Evolutionary conservation across 2,797 vertebrate genomes (phyloP), one percentile per base, ranked within the genome.

Genomic region (Onychomys leucogaster): DNA sequence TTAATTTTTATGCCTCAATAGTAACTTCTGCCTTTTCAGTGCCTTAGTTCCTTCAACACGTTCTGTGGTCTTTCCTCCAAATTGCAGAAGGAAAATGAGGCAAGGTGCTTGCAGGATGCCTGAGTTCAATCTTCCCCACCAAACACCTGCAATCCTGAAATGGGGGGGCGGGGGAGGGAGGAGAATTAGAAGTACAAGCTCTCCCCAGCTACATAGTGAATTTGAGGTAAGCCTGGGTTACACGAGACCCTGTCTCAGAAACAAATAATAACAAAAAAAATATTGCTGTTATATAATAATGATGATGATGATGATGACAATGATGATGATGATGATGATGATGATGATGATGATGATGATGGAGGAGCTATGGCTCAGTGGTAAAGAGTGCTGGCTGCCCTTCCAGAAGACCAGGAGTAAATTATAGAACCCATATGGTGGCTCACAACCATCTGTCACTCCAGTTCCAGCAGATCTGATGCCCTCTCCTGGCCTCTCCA

Each of bases 11-110:
- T 7, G 89, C n/a, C 87, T 91, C 75, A 85, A 85, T 41, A 82
- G 78, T 52, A 80, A 49, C 46, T 69, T 94, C 43, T 92, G 65
- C 43, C 75, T 90, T 67, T 92, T 85, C 83, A 52, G 49, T 69
- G 41, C 4, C 43, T 52, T 46, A 69, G 49, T 86, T 67, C 52
- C n/a, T 88, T 57, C n/a, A 69, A 85, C 52, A 55, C 19, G 10
- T 8, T n/a, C 78, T 37, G 9, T 67, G 43, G 37, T 12, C n/a
- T 91, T 89, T 52, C 63, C 76, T 41, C 8, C 34, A 23, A 14
- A 75, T 14, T 2, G 0, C n/a, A 41, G 43, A 25, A n/a, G 14
- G n/a, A 73, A 57, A 41, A 41, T 19, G 17, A 75, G 86, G 25
- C 14, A 73, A 37, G 49, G 52, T 32, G 3, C 27, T 87, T 55